Evolutionary conservation across 2,797 vertebrate genomes (phyloP).

Genomic region (Prionace glauca): DNA sequence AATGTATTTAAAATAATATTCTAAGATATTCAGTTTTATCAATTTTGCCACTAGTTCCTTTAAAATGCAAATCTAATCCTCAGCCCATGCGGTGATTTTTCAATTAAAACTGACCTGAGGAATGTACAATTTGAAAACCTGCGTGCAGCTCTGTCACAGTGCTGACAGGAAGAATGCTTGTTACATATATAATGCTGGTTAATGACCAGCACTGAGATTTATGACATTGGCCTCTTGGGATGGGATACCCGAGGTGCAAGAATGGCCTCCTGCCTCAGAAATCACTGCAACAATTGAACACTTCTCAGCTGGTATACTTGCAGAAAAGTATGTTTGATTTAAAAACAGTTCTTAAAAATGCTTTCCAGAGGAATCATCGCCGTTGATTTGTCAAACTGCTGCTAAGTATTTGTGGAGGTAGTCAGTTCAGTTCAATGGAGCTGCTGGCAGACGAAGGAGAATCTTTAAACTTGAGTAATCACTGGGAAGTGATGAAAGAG

Average conservation of each 20-base stretch:
- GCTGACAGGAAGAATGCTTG: not conserved
- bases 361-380: not conserved
- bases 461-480: not conserved
- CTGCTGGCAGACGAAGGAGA: not conserved
- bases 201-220: slow-evolving; percentile 21
- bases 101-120: not conserved
- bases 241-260: not conserved
- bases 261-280: not conserved
- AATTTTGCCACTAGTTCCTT: not conserved
- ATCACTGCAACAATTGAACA: not conserved
- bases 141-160: not conserved
- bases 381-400: not conserved
- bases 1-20: not conserved
- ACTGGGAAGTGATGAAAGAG: not conserved
- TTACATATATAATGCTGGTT: slow-evolving; percentile 19
- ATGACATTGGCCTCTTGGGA: slow-evolving; percentile 9
- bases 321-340: not conserved
- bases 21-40: not conserved
- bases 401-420: not conserved
- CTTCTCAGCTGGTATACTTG: not conserved
- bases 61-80: not conserved
- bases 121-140: slow-evolving; percentile 27
- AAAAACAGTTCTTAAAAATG: not conserved
- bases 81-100: not conserved
- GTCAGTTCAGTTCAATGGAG: not conserved